A percentile compares a stretch with the other conserved stretches of the same genome.
These are phyloP conservation scores for Nycticryphes semicollaris DNA, from an alignment of 2,113 vertebrate species.

Conservation along the genomic window DNA sequence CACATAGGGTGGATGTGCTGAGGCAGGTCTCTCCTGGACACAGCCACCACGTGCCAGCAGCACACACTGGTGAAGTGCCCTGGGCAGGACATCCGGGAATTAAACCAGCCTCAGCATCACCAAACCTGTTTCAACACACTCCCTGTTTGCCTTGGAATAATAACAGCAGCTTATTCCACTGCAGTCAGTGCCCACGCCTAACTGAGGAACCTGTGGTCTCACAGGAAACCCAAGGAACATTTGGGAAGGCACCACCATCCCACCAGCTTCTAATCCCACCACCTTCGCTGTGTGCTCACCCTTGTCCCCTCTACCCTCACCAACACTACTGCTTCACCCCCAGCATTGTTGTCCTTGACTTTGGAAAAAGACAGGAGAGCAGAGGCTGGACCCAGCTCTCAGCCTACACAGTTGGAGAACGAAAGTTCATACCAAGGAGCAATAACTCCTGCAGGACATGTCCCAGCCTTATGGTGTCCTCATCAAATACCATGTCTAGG, in stretches of 20 bases:
- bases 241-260: neutral
- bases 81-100: accelerated
- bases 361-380: neutral
- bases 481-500: neutral
- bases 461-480: accelerated
- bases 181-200: accelerated
- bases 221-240: neutral
- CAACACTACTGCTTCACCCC: neutral
- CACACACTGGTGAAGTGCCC: neutral
- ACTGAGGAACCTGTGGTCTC: neutral
- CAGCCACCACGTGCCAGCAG: neutral
- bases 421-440: accelerated
- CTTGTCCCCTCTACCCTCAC: neutral
- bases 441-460: neutral
- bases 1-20: neutral
- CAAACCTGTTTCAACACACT: neutral
- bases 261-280: neutral
- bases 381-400: neutral
- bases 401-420: accelerated
- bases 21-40: neutral
- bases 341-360: accelerated
- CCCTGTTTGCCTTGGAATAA: neutral
- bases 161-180: neutral
- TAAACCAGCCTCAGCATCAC: neutral
- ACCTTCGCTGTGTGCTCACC: neutral